phyloP scores from a whole-genome alignment of 2,888 invertebrate species.

The Eucriotettix oculatus region DNA sequence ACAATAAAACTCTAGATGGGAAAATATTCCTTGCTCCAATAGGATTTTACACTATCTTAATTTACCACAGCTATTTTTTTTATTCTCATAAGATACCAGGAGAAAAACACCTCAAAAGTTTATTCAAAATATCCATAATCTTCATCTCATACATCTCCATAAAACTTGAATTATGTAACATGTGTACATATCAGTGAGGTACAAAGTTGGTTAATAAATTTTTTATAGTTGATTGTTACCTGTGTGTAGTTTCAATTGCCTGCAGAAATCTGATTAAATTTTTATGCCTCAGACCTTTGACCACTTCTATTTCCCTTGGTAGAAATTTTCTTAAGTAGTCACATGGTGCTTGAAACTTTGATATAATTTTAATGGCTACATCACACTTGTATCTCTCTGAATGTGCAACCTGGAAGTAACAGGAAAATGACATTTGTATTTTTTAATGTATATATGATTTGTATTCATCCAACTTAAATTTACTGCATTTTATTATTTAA shows the following conservation, averaged over 20 bases:
- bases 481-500: background rate
- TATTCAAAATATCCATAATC: too few relatives aligned
- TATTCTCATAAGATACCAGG: too few relatives aligned
- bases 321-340: conserved; percentile 66
- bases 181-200: too few relatives aligned
- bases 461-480: background rate
- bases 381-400: conserved; percentile 54
- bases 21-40: too few relatives aligned
- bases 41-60: too few relatives aligned
- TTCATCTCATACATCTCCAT: too few relatives aligned
- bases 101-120: too few relatives aligned
- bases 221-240: conserved; percentile 30
- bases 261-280: conserved; percentile 66
- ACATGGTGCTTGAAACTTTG: conserved; percentile 64
- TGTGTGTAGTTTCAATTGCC: conserved; percentile 70
- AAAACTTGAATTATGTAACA: too few relatives aligned
- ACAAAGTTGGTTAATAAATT: too few relatives aligned
- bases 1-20: too few relatives aligned
- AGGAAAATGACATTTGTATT: background rate
- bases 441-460: background rate
- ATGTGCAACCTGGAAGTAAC: conserved; percentile 40
- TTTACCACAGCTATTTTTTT: too few relatives aligned
- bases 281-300: conserved; percentile 61
- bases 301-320: conserved; percentile 68
- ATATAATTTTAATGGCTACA: conserved; percentile 70